Evolutionary conservation across 2,888 invertebrate species (phyloP).

Genomic region (Noctua comes): DNA sequence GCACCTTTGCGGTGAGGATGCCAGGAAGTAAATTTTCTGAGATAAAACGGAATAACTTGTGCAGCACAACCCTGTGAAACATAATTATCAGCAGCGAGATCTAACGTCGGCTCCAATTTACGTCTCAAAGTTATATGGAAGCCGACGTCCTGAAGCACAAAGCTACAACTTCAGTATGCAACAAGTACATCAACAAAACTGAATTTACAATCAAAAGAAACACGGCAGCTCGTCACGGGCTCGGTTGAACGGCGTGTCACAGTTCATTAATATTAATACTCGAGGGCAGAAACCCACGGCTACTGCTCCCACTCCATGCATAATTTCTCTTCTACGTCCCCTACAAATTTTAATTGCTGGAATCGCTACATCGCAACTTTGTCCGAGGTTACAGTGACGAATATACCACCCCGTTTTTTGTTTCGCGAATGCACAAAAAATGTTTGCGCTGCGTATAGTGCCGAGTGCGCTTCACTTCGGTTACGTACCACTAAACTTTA

Average conservation of each 20-base stretch:
- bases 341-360: constrained; percentile 86
- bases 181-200: constrained; percentile 81
- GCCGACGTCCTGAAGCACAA: constrained; percentile 57
- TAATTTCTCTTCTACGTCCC: constrained; percentile 82
- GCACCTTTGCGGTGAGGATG: background rate
- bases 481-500: constrained; percentile 66
- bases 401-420: constrained; percentile 67
- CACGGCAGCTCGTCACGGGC: constrained; percentile 75
- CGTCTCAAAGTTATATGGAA: constrained; percentile 51
- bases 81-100: constrained; percentile 50
- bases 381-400: constrained; percentile 71
- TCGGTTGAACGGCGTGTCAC: constrained; percentile 83
- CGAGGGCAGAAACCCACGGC: constrained; percentile 78
- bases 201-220: constrained; percentile 88
- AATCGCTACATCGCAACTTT: constrained; percentile 79
- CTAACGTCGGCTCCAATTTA: constrained; percentile 49
- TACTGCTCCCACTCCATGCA: constrained; percentile 85
- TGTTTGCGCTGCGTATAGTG: constrained; percentile 55
- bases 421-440: constrained; percentile 67
- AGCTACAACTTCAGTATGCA: constrained; percentile 76
- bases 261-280: constrained; percentile 89
- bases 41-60: constrained; percentile 22
- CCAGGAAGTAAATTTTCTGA: background rate
- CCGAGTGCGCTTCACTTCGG: constrained; percentile 60
- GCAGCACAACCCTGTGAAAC: constrained; percentile 20